These are phyloP conservation scores for Eurytoma adleriae DNA, from an alignment of 2,888 invertebrate genomes.

Conservation along the genomic window DNA sequence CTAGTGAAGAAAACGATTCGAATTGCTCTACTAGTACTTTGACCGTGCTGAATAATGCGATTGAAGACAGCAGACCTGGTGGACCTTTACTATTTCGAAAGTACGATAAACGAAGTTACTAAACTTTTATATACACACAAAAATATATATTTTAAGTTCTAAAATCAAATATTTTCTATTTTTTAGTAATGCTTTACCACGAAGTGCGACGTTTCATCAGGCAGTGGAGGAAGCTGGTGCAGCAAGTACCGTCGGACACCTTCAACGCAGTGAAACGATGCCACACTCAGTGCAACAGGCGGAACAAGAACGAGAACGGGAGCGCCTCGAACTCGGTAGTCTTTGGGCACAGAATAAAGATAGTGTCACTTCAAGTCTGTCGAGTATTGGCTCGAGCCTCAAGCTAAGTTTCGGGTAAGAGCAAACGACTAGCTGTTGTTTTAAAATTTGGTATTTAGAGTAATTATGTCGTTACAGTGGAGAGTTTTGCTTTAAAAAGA, in stretches of 20 bases:
- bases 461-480: neutral
- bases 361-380: conserved; percentile 85
- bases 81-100: conserved; percentile 74
- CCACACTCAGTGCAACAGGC: conserved; percentile 73
- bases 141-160: neutral
- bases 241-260: conserved; percentile 66
- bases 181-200: conserved; percentile 68
- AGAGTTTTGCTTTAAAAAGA: conserved; percentile 25
- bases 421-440: neutral
- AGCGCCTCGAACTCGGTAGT: conserved; percentile 72
- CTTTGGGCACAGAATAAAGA: conserved; percentile 74
- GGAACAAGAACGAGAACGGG: conserved; percentile 73
- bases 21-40: conserved; percentile 75
- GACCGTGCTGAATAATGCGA: conserved; percentile 71
- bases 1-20: conserved; percentile 74
- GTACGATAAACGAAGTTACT: conserved; percentile 58
- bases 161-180: conserved; percentile 48
- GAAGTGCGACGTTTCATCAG: conserved; percentile 76
- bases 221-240: conserved; percentile 69
- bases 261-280: conserved; percentile 74
- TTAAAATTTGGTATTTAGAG: no score
- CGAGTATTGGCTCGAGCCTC: conserved; percentile 88
- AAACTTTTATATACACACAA: neutral
- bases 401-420: conserved; percentile 91
- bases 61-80: conserved; percentile 70